Conservation (phyloP, 2,888 invertebrate genomes). For the Meandrusa payeni region DNA sequence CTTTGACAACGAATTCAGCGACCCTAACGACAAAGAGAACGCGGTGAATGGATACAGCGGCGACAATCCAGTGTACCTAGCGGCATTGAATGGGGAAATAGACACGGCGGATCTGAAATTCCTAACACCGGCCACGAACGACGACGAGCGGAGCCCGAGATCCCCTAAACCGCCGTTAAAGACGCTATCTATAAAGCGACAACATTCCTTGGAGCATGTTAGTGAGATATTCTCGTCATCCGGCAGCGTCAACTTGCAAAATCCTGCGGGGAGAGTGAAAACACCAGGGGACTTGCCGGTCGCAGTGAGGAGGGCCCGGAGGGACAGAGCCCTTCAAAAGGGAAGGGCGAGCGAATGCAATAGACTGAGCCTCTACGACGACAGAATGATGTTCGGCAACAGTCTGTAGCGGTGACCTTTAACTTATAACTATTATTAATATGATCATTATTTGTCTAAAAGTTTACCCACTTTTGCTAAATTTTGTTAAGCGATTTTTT, state of each 20-base stretch:
- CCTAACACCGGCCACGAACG: constrained; percentile 32
- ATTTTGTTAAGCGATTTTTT: constrained; percentile 26
- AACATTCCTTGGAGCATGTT: constrained; percentile 88
- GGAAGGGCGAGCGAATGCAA: constrained; percentile 77
- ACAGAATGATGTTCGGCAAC: constrained; percentile 90
- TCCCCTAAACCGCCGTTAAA: constrained; percentile 57
- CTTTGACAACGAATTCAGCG: constrained; percentile 72
- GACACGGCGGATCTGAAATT: constrained; percentile 49
- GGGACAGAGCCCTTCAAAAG: constrained; percentile 80
- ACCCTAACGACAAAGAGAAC: constrained; percentile 72
- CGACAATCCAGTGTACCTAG: constrained; percentile 69
- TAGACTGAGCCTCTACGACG: constrained; percentile 92
- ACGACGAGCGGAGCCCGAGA: constrained; percentile 47
- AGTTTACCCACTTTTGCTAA: constrained; percentile 19
- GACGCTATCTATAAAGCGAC: constrained; percentile 71
- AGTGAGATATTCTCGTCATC: constrained; percentile 87
- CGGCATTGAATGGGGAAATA: constrained; percentile 65
- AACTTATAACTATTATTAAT: constrained; percentile 26
- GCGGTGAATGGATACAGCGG: constrained; percentile 57
- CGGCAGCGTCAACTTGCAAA: constrained; percentile 84
- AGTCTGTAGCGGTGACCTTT: constrained; percentile 49
- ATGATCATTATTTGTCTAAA: constrained; percentile 31
- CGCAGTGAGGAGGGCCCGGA: constrained; percentile 85
- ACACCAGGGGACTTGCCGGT: constrained; percentile 91
- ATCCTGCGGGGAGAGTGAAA: constrained; percentile 89